Base-by-base conservation (phyloP, 2,113 vertebrate species). In the Cercopithecus mona region DNA sequence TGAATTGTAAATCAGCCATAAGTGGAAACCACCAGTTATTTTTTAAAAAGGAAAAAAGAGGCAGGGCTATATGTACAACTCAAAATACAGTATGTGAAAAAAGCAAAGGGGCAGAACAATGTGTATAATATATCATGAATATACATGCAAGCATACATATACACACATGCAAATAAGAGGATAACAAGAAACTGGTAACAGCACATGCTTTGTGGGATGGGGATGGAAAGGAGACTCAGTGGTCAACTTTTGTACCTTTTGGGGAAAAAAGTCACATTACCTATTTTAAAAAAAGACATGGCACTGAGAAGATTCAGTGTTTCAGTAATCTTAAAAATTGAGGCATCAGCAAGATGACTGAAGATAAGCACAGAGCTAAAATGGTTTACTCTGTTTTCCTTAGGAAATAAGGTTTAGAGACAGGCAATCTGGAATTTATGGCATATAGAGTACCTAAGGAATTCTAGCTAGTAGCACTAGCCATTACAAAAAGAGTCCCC, bases 401-500 rank as follows among this genome's bases (percentile, higher is more conserved):
- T 96, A 93, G 55, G 75, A 96, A 97, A 68, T 55, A 93, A 72
- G 66, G 85, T 82, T 38, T 75, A 66, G 57, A 76, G 50, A 91
- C 13, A 90, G 50, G 70, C 43, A 90, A 70, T n/a, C 50, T 38
- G 73, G 20, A 79, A 92, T 40, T 82, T 66, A 59, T 23, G 14
- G 11, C 78, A 6, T 52, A 70, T 0, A 32, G 57, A 90, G 23
- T 94, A 79, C 38, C 48, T 55, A 94, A 55, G 84, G 64, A 68
- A 93, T 70, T 90, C 40, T 50, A 92, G 80, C 83, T 80, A 75
- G 70, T 48, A 91, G 64, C 80, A 78, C 59, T 85, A 55, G 93
- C n/a, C 6, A 73, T 40, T 85, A 32, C 72, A 93, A 64, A 93
- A 88, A 50, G 38, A 66, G 35, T 9, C 25, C 40, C 25, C 16